These are phyloP conservation scores for Lycocerus yunnanus DNA, from an alignment of 2,888 invertebrate genomes.

Conservation along the genomic window DNA sequence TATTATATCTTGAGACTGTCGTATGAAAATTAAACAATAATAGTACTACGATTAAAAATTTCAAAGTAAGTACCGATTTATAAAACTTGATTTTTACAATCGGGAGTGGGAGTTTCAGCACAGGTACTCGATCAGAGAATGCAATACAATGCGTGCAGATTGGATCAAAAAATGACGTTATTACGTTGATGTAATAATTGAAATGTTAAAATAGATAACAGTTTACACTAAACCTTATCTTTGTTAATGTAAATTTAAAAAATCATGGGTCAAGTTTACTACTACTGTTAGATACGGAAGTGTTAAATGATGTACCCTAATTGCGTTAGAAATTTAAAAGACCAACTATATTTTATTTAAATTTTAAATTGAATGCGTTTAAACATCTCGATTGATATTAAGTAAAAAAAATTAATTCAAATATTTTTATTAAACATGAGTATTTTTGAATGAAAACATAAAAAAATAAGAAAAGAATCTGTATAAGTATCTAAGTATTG, in stretches of 20 bases:
- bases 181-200: not conserved
- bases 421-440: too few species aligned
- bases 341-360: too few species aligned
- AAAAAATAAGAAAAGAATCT: not conserved
- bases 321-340: not conserved
- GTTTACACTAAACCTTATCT: not conserved
- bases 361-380: too few species aligned
- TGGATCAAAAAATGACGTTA: not conserved
- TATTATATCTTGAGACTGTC: not conserved
- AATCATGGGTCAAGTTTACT: not conserved
- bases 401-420: too few species aligned
- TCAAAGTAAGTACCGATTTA: not conserved
- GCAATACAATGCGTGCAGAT: too few species aligned
- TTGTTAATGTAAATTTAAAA: not conserved
- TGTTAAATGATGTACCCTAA: not conserved
- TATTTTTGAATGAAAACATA: not conserved
- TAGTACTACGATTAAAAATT: not conserved
- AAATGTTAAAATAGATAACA: not conserved
- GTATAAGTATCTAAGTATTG: not conserved
- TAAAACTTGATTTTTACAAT: not conserved
- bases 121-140: not conserved
- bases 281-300: not conserved
- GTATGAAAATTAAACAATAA: not conserved
- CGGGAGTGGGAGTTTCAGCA: not conserved
- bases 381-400: too few species aligned